Evolutionary conservation across 2,797 vertebrate species (phyloP), one percentile per base, ranked within the genome.

Genomic region (Scarus forsteni): DNA sequence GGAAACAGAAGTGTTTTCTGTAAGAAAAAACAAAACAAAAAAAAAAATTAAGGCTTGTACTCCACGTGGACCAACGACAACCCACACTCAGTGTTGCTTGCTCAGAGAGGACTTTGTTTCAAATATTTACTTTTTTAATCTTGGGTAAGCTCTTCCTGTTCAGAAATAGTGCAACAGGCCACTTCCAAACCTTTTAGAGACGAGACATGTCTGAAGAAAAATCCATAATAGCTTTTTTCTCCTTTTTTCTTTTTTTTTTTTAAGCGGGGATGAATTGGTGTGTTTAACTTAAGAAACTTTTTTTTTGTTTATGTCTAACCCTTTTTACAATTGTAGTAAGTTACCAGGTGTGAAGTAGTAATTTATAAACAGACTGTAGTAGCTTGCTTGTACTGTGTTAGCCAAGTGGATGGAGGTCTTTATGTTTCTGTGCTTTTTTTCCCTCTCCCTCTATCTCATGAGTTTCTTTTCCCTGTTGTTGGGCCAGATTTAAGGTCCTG

Each of bases 41-140:
- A 95, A 95, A 95, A 96, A 89, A 87, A 81, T 77, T 96, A 89
- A 89, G 92, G 89, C 95, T 96, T 95, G 95, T 97, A 85, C 90
- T 94, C 91, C 91, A 93, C 89, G 95, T 93, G 96, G 96, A 97
- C 96, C 96, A 97, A 97, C 94, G 96, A 96, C 95, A 94, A 96
- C 96, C 96, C 95, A 96, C 95, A 95, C 97, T 97, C 96, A 97
- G 95, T 96, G 97, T 97, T 98, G 95, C 96, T 96, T 97, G 96
- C 96, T 96, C 93, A 96, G 95, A 95, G 94, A 93, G 93, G 93
- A 95, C 93, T 94, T 93, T 92, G 91, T 93, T 94, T 93, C 88
- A 91, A 92, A 93, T 92, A 90, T 93, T 92, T 93, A 94, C 89
- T 92, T 94, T 94, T 92, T 81, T 92, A 94, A 94, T 92, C 91